phyloP scores from a whole-genome alignment of 2,113 vertebrate genomes.

The Patagioenas fasciata region DNA sequence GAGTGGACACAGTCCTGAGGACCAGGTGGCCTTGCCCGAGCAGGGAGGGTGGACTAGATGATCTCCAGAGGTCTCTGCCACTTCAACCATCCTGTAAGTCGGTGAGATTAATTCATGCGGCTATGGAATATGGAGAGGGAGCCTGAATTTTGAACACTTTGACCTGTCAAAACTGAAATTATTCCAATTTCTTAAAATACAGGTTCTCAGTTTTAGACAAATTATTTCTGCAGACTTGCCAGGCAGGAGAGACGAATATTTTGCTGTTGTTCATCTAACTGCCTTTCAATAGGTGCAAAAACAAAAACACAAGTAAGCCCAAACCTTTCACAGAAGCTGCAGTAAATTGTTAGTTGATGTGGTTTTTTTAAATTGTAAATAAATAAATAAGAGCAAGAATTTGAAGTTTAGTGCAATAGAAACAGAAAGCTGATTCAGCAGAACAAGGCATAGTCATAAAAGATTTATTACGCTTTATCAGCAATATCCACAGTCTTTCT shows the following conservation, averaged over 20 bases:
- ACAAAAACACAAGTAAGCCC: neutral
- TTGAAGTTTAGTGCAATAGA: neutral
- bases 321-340: neutral
- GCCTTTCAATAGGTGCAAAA: neutral
- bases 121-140: neutral
- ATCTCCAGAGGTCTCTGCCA: neutral
- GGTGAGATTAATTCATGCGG: neutral
- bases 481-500: conserved; percentile 72
- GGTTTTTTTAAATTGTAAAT: neutral
- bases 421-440: conserved; percentile 65
- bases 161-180: conserved; percentile 5
- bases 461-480: conserved; percentile 72
- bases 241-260: neutral
- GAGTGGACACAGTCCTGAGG: neutral
- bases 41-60: neutral
- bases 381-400: conserved; percentile 11
- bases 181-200: neutral
- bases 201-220: neutral
- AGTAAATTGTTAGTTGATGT: neutral
- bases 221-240: conserved; percentile 11
- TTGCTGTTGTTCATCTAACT: neutral
- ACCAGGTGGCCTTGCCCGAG: neutral
- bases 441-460: neutral
- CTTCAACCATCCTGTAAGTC: neutral
- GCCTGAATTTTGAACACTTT: neutral